Evolutionary conservation across 2,888 invertebrate species (phyloP).

Genomic region (Parnassius mnemosyne): DNA sequence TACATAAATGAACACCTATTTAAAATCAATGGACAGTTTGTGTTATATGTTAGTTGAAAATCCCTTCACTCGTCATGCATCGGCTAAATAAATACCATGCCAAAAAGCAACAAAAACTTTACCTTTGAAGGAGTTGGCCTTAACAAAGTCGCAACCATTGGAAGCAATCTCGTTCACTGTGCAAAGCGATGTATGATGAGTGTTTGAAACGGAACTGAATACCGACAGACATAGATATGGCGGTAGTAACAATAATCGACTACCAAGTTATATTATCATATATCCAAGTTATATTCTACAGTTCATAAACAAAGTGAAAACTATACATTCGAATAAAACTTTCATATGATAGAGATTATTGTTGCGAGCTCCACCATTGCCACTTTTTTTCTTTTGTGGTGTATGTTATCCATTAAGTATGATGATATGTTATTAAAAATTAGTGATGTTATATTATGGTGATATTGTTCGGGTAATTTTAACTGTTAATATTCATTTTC

Average conservation of each 20-base stretch:
- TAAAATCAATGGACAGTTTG: too few species aligned
- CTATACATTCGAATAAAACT: neutral
- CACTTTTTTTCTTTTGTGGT: slow-evolving; percentile 17
- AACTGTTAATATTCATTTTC: slow-evolving; percentile 7
- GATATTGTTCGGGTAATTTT: slow-evolving; percentile 12
- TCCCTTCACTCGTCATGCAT: slow-evolving; percentile 27
- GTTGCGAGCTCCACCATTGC: slow-evolving; percentile 9
- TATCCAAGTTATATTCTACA: too few species aligned
- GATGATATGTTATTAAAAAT: slow-evolving; percentile 43
- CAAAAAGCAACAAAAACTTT: slow-evolving; percentile 76
- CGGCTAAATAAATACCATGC: slow-evolving; percentile 50
- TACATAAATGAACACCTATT: too few species aligned
- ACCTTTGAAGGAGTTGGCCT: slow-evolving; percentile 67
- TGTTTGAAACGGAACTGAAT: slow-evolving; percentile 34
- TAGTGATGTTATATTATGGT: slow-evolving; percentile 52
- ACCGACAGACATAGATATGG: slow-evolving; percentile 14
- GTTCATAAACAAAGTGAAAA: too few species aligned
- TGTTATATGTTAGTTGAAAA: slow-evolving; percentile 22
- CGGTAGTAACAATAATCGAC: slow-evolving; percentile 23
- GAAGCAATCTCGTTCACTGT: slow-evolving; percentile 72
- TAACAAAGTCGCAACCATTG: slow-evolving; percentile 62
- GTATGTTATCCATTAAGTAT: slow-evolving; percentile 29
- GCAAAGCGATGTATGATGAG: slow-evolving; percentile 72
- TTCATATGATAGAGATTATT: slow-evolving; percentile 15
- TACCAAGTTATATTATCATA: neutral